phyloP scores from a whole-genome alignment of 2,113 vertebrate genomes.

The Myiozetetes cayanensis region DNA sequence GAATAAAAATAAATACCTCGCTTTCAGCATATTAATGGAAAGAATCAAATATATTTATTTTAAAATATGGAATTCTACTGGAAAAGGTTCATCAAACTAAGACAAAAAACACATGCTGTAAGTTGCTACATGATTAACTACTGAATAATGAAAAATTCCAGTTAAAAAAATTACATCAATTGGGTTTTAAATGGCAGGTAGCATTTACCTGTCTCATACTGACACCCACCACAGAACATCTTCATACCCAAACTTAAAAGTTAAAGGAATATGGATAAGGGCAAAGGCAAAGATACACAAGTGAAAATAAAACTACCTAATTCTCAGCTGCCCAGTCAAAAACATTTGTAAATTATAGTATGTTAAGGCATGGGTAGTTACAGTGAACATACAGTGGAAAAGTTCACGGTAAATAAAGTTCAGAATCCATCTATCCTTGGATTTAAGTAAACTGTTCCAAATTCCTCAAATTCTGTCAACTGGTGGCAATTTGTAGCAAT shows the following conservation, averaged over 20 bases:
- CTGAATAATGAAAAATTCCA: not conserved
- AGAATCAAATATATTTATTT: not conserved
- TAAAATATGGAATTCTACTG: not conserved
- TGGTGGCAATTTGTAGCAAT: not conserved
- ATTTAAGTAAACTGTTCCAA: not conserved
- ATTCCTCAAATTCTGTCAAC: not conserved
- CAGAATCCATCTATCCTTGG: not conserved
- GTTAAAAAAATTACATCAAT: not conserved
- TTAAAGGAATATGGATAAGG: not conserved
- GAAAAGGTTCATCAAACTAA: not conserved
- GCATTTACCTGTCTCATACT: not conserved
- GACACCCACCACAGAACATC: not conserved
- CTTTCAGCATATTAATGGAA: not conserved
- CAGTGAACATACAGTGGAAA: not conserved
- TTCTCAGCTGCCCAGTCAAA: not conserved
- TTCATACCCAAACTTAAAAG: not conserved
- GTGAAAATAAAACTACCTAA: not conserved
- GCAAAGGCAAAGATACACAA: not conserved
- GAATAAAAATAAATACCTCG: not conserved
- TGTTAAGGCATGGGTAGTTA: not conserved
- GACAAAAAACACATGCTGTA: not conserved
- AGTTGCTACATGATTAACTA: not conserved
- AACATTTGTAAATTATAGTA: not conserved
- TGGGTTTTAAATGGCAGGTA: not conserved
- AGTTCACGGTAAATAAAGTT: not conserved